Percentiles rank a stretch among this genome's conserved stretches.
phyloP scores from a whole-genome alignment of 2,888 invertebrate species.

The Phengaris alcon region DNA sequence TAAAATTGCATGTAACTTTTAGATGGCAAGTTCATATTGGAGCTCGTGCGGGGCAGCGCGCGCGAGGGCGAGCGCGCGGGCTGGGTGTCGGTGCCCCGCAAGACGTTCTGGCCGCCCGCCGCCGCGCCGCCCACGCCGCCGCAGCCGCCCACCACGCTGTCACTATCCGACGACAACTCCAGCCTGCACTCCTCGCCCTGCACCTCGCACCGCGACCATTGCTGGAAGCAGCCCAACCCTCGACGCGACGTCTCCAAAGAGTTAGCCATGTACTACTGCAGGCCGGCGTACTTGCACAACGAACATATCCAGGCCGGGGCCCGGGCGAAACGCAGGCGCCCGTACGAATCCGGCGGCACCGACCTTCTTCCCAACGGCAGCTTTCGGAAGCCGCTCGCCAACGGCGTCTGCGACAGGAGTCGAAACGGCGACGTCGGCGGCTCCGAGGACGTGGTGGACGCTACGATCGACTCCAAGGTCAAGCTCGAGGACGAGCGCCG shows the following conservation, averaged over 20 bases:
- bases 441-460: constrained; percentile 59
- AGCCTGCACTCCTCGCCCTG: constrained; percentile 94
- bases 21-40: constrained; percentile 95
- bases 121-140: constrained; percentile 83
- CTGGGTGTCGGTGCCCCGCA: constrained; percentile 94
- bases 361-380: constrained; percentile 50
- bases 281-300: constrained; percentile 74
- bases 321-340: constrained; percentile 82
- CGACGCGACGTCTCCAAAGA: constrained; percentile 86
- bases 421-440: constrained; percentile 57
- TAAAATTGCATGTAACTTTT: constrained; percentile 40
- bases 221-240: constrained; percentile 91
- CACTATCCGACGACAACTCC: constrained; percentile 94
- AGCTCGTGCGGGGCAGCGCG: constrained; percentile 82
- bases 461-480: constrained; percentile 44
- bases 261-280: constrained; percentile 84
- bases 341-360: constrained; percentile 72
- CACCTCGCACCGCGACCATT: constrained; percentile 87
- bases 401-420: constrained; percentile 56
- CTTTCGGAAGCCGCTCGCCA: constrained; percentile 47
- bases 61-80: constrained; percentile 86
- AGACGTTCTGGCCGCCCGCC: constrained; percentile 91
- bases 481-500: constrained; percentile 56
- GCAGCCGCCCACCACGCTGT: constrained; percentile 83
- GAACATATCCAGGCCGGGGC: constrained; percentile 64